Percentiles rank a stretch among this genome's conserved stretches.
phyloP scores from a whole-genome alignment of 2,113 vertebrate genomes.

The Eretmochelys imbricata region DNA sequence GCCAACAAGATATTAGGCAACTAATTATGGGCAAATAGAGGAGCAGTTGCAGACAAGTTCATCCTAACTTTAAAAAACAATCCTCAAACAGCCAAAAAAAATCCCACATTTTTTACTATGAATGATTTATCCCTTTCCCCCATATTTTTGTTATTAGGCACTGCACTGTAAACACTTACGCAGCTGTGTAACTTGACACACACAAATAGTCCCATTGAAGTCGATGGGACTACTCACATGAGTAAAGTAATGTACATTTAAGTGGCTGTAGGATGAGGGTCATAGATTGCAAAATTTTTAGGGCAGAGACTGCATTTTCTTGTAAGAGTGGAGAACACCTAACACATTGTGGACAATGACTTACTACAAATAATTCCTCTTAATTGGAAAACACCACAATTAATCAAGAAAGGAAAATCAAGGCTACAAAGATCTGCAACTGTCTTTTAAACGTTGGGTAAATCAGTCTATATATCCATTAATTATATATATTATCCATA shows the following conservation, averaged over 20 bases:
- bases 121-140: background rate
- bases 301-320: background rate
- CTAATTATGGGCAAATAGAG: background rate
- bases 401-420: background rate
- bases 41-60: background rate
- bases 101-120: background rate
- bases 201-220: background rate
- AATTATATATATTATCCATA: background rate
- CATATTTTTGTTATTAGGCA: background rate
- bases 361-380: background rate
- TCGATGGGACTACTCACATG: background rate
- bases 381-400: background rate
- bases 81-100: background rate
- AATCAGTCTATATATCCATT: background rate
- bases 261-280: background rate
- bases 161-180: background rate
- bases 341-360: background rate
- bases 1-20: background rate
- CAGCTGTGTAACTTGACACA: background rate
- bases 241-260: background rate
- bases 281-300: no score
- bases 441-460: background rate
- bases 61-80: background rate
- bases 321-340: background rate
- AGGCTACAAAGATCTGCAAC: background rate